These are phyloP conservation scores for Sandelia bainsii DNA, from an alignment of 2,797 vertebrate genomes.

Conservation along the genomic window DNA sequence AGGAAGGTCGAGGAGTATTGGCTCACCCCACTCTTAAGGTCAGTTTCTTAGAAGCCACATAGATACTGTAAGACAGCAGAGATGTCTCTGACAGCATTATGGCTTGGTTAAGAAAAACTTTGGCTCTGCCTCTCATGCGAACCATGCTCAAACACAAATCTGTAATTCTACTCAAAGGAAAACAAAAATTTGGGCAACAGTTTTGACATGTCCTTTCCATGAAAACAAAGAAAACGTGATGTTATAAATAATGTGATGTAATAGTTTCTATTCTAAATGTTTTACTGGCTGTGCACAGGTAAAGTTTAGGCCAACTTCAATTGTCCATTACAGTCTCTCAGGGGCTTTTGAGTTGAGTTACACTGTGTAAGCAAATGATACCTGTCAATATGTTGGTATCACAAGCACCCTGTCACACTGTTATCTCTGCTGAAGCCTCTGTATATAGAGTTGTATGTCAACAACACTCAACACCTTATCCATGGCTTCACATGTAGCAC, in stretches of 20 bases:
- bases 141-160: slow-evolving; percentile 6
- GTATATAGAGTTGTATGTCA: slow-evolving; percentile 36
- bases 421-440: slow-evolving; percentile 26
- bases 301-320: slow-evolving; percentile 4
- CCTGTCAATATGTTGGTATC: slow-evolving; percentile 42
- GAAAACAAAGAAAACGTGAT: slow-evolving; percentile 7
- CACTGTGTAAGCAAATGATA: slow-evolving; percentile 22
- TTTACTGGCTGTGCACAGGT: not conserved
- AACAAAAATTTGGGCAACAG: not conserved
- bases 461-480: slow-evolving; percentile 41
- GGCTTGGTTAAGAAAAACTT: slow-evolving; percentile 1
- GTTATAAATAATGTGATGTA: not conserved
- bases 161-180: slow-evolving; percentile 16
- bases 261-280: not conserved
- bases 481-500: slow-evolving; percentile 2
- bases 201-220: not conserved
- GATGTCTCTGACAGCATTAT: not conserved
- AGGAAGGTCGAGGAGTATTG: slow-evolving; percentile 39
- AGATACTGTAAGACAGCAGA: slow-evolving; percentile 16
- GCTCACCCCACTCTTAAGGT: slow-evolving; percentile 35
- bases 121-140: not conserved
- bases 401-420: slow-evolving; percentile 10
- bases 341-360: slow-evolving; percentile 20
- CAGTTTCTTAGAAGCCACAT: slow-evolving; percentile 55
- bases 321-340: slow-evolving; percentile 10